Evolutionary conservation across 1,140 invertebrate genomes (phyloP).

Genomic region (Platyscapa corneri): DNA sequence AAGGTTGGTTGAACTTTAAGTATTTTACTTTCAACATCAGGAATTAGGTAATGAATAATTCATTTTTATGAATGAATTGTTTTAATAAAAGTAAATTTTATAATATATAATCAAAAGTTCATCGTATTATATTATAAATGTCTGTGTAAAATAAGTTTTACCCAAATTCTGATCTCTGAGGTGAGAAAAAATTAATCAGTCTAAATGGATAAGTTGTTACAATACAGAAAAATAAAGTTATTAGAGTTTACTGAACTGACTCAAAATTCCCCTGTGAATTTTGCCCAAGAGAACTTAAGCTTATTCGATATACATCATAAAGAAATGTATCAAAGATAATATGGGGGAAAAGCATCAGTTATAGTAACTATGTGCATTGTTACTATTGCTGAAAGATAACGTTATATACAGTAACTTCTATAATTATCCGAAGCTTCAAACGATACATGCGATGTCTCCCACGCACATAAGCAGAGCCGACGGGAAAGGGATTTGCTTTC

Average conservation of each 20-base stretch:
- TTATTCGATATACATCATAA: not conserved
- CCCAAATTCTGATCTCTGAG: not conserved
- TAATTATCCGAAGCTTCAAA: conserved; percentile 13
- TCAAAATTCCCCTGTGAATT: not conserved
- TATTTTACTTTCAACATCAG: no score
- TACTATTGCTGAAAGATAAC: not conserved
- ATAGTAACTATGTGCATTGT: not conserved
- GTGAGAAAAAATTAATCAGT: conserved; percentile 4
- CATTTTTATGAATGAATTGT: no score
- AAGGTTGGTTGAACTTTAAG: no score
- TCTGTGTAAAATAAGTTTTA: no score
- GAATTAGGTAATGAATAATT: no score
- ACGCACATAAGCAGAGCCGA: not conserved
- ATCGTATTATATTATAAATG: no score
- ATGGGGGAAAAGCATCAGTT: not conserved
- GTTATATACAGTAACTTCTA: conserved; percentile 27
- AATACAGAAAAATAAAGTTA: not conserved
- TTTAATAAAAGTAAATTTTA: no score
- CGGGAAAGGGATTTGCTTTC: conserved; percentile 15
- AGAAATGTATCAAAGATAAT: not conserved
- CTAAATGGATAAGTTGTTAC: conserved; percentile 13
- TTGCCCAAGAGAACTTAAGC: not conserved
- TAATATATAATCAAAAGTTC: no score
- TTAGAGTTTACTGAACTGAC: not conserved
- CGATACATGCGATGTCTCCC: not conserved